These are phyloP conservation scores for Heliangelus exortis DNA, from an alignment of 2,797 vertebrate genomes.

Conservation along the genomic window DNA sequence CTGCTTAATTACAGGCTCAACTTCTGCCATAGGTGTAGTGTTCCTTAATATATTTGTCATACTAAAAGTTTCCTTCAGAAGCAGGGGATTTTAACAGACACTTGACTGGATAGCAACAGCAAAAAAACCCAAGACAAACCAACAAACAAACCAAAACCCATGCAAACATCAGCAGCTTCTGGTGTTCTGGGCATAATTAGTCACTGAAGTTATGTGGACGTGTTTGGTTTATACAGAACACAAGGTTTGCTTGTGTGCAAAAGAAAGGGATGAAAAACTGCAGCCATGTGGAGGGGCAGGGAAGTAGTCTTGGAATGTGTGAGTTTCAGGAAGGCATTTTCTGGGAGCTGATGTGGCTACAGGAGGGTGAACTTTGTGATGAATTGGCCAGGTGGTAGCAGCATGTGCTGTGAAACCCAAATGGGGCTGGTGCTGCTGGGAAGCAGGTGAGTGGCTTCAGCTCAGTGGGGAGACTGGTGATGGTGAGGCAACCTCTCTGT, in stretches of 20 bases:
- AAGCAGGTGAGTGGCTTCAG: fast-evolving
- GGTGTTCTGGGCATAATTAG: neutral
- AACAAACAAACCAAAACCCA: neutral
- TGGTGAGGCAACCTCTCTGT: no score
- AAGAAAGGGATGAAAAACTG: neutral
- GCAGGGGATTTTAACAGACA: neutral
- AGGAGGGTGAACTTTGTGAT: neutral
- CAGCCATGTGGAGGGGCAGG: neutral
- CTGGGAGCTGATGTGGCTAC: neutral
- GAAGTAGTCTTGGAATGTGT: neutral
- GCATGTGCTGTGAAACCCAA: neutral
- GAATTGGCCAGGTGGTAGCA: neutral
- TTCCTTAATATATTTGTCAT: neutral
- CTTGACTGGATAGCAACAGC: neutral
- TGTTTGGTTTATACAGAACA: neutral
- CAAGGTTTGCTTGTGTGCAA: neutral
- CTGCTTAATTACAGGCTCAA: neutral
- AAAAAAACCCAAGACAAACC: neutral
- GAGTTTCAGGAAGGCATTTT: neutral
- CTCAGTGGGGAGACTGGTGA: fast-evolving
- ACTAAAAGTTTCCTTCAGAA: neutral
- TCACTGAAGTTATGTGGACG: neutral
- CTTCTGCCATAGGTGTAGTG: neutral
- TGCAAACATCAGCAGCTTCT: neutral
- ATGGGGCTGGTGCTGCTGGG: neutral